Base-by-base conservation (phyloP, 2,888 invertebrate genomes). In the Allophyes oxyacanthae region DNA sequence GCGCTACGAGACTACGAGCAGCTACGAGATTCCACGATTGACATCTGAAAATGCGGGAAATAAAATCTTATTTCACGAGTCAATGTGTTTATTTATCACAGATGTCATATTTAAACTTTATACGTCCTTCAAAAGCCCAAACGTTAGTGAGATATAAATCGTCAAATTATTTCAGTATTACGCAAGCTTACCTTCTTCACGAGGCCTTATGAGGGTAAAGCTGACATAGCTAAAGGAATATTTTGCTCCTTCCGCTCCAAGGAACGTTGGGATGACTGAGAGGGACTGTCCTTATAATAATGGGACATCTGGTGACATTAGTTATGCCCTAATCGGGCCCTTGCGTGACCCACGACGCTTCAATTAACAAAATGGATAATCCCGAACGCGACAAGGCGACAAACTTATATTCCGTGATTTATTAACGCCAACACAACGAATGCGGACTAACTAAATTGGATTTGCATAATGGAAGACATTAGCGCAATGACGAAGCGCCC, bases 281-380 rank as follows among this genome's bases (percentile, higher is more conserved):
- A 67, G 53, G 55, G 59, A 74, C 62, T 58, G 75, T 74, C 62
- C 63, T 56, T 15, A 44, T 63, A 46, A 50, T 69, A 51, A 48
- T 62, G 34, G 44, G 62, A 44, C 53, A 59, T 59, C 54, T 72
- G 72, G 72, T 40, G 14, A 59, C 49, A 78, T 76, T 69, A 65
- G 65, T 65, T 51, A 59, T 75, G 58, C 66, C 41, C 64, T 88
- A 88, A 89, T 87, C 81, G 83, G 76, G 61, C 72, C 73, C 75
- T 89, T 77, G 90, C 90, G 89, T 90, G 89, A 84, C 84, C 78
- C 64, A 80, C 81, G 82, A 83, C 80, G 83, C 83, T 86, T 88
- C 88, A 91, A 90, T 91, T 90, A 90, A 89, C 85, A 83, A 84
- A 89, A 88, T 90, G 84, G 86, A 89, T 88, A 86, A 90, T 86